Base-by-base conservation (phyloP, 2,113 vertebrate genomes). In the Bungarus multicinctus region DNA sequence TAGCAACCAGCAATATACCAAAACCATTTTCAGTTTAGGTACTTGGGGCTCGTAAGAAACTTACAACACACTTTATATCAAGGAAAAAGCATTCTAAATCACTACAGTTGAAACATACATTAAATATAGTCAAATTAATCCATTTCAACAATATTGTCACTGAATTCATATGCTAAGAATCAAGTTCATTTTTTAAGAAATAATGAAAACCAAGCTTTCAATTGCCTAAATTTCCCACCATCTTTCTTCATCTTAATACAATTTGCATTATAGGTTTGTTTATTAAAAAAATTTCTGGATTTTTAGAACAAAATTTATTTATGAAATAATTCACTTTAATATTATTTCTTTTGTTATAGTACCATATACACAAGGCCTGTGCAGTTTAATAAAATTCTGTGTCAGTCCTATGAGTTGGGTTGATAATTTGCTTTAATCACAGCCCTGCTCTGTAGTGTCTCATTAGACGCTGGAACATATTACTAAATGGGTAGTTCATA, bases 271-370 rank as follows among this genome's bases (percentile, higher is more conserved):
- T 93, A 94, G 10, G 92, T 50, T 93, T 94, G 94, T 87, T 94
- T 18, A 92, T 54, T 90, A 16, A 53, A 25, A 90, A 89, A 22
- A 69, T 94, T 94, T 43, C 25, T 93, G 3, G 74, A 91, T 94
- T 93, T 91, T 95, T 94, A 91, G 93, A 94, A 90, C 52, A 94
- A 95, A 93, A 86, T 43, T 27, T 81, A 86, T 89, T 92, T 94
- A 89, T 92, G 93, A 54, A 64, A 81, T 88, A 95, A 93, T 69
- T 92, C 60, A 87, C 34, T 93, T 95, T 95, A 9, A 85, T 91
- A 94, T 93, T 93, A 8, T n/a, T 93, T 16, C 90, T 88, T 92
- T 81, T 30, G 30, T 50, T 92, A 93, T 0, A 0, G n/a, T 93
- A 69, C 22, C 91, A 43, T 55, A 87, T n/a, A 55, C 58, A 87